phyloP scores from a whole-genome alignment of 2,113 vertebrate species.

The Salminus brasiliensis region DNA sequence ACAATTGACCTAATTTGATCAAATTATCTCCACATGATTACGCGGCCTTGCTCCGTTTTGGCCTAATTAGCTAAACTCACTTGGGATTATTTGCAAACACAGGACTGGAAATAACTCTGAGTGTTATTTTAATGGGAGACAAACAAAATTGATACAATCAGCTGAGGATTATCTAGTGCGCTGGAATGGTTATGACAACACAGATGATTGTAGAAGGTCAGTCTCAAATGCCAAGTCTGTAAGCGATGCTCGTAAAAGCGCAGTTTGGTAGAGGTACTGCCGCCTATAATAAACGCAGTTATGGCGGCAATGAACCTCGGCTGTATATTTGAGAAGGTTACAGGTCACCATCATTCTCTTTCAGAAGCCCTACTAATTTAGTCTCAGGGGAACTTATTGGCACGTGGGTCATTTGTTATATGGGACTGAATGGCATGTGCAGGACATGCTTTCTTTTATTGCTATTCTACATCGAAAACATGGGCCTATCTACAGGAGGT shows the following conservation, averaged over 20 bases:
- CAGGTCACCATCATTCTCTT: slow-evolving; percentile 2
- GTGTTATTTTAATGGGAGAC: neutral
- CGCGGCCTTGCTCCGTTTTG: neutral
- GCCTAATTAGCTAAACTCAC: slow-evolving; percentile 31
- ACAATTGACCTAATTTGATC: slow-evolving; percentile 19
- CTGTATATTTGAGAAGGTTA: neutral
- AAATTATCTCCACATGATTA: slow-evolving; percentile 6
- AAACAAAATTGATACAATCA: slow-evolving; percentile 8
- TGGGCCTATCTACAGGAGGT: neutral
- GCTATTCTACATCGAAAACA: neutral
- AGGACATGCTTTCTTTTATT: neutral
- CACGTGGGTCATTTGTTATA: neutral
- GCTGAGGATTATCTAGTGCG: neutral
- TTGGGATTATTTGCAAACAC: slow-evolving; percentile 28
- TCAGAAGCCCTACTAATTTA: neutral
- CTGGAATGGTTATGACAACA: neutral
- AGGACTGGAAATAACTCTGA: slow-evolving; percentile 9
- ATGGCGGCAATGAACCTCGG: neutral
- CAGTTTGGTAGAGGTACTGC: neutral
- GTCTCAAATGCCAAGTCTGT: slow-evolving; percentile 23
- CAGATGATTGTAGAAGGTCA: slow-evolving; percentile 24
- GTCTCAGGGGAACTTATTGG: neutral
- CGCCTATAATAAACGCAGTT: neutral
- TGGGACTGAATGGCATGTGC: neutral
- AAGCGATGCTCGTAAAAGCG: slow-evolving; percentile 14